Conservation (phyloP, 2,888 invertebrate genomes). For the Axea sp. region DNA sequence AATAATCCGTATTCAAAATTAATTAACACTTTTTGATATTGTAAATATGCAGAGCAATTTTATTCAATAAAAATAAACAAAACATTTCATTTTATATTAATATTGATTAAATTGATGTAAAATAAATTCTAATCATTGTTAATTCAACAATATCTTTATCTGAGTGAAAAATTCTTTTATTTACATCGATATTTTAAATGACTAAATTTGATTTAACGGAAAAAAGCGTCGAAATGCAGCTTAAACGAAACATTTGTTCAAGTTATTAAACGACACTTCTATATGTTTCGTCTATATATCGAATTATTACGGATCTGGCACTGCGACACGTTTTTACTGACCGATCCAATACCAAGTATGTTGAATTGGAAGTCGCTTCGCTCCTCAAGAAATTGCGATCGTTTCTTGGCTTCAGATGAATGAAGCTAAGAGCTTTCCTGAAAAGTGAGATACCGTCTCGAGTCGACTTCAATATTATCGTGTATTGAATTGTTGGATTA, state of each 20-base stretch:
- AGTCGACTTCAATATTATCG: constrained; percentile 55
- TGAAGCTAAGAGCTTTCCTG: constrained; percentile 59
- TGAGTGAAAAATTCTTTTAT: constrained; percentile 3
- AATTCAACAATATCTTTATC: constrained; percentile 9
- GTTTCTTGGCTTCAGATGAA: constrained; percentile 63
- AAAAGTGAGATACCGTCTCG: constrained; percentile 47
- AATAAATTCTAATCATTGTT: no score
- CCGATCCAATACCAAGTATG: constrained; percentile 49
- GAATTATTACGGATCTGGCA: constrained; percentile 64
- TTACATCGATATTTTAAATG: constrained; percentile 20
- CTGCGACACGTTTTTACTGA: constrained; percentile 58
- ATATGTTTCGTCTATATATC: constrained; percentile 53
- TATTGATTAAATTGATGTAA: no score
- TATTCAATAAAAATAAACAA: no score
- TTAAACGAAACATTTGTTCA: constrained; percentile 64
- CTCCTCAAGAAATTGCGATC: constrained; percentile 64
- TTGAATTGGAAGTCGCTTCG: constrained; percentile 44
- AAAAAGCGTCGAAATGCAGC: constrained; percentile 15
- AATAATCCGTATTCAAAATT: no score
- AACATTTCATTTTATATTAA: no score
- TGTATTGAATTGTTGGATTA: constrained; percentile 55
- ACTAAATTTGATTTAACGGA: constrained; percentile 17
- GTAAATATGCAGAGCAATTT: no score
- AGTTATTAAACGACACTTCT: constrained; percentile 63
- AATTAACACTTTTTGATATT: no score